These are phyloP conservation scores for Eurystomus gularis DNA, from an alignment of 2,113 vertebrate genomes.

Conservation along the genomic window DNA sequence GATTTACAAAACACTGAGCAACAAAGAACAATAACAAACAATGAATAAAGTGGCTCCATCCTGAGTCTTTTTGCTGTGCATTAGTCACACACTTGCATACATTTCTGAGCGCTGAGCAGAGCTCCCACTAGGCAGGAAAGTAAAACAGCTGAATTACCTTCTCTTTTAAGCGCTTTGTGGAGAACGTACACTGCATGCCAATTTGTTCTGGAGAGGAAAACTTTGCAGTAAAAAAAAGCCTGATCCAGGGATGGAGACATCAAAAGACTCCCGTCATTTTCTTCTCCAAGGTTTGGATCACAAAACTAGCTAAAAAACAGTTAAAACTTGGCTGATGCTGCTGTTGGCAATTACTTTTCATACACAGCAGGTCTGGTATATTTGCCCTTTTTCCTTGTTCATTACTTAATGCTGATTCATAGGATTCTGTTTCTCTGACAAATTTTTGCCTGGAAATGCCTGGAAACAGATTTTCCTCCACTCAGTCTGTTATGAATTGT, in stretches of 20 bases:
- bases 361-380: neutral
- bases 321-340: neutral
- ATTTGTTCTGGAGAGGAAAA: slow-evolving; percentile 10
- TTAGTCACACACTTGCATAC: slow-evolving; percentile 63
- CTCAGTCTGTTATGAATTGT: neutral
- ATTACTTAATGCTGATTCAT: neutral
- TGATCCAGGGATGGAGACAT: neutral
- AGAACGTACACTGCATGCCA: slow-evolving; percentile 31
- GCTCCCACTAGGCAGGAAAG: slow-evolving; percentile 39
- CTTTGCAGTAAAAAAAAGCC: neutral
- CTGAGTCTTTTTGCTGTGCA: slow-evolving; percentile 50
- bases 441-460: neutral
- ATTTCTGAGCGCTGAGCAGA: slow-evolving; percentile 28
- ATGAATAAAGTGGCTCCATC: slow-evolving; percentile 73
- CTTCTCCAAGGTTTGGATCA: neutral
- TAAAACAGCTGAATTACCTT: slow-evolving; percentile 60
- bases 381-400: neutral
- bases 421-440: neutral
- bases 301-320: neutral
- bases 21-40: slow-evolving; percentile 71
- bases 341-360: neutral
- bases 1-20: slow-evolving; percentile 75
- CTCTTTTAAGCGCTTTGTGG: slow-evolving; percentile 30
- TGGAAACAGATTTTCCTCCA: neutral
- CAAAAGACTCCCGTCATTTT: neutral